Base-by-base conservation (phyloP, 2,113 vertebrate species). In the Ivindomyrus marchei region DNA sequence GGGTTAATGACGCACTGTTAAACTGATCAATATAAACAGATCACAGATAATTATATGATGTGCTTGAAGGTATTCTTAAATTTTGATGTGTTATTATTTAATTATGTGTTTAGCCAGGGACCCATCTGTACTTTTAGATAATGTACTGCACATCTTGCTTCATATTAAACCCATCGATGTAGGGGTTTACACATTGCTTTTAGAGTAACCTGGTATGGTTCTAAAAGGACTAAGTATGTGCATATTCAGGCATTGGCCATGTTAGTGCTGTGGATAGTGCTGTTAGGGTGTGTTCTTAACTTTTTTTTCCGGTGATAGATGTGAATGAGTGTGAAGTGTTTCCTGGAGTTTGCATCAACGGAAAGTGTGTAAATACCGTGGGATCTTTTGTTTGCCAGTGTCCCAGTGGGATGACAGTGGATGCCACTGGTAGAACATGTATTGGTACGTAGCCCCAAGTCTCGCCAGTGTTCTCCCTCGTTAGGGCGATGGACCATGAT, bases 281-380 rank as follows among this genome's bases (percentile, higher is more conserved):
- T 31, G 52, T 89, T 80, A 84, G 85, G 52, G 15, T 85, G 46
- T n/a, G 85, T 9, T 92, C 3, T 77, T 80, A 88, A 88, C 89
- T 89, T 50, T 91, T 91, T 93, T 91, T 89, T 93, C 58, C n/a
- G 90, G 90, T 86, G 89, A 91, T 93, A 99, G 98, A 99, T 93
- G 97, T 99, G 92, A 96, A 99, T 89, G 98, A 99, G 93, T 99
- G 98, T 95, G 96, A 97, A 89, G 97, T 99, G 89, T 99, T 99
- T 93, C 97, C 98, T 10, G 98, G 97, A 90, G 95, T 99, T 58
- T 99, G 98, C 93, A 97, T 97, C 92, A 99, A 99, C 5, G 98
- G 97, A 19, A 96, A 96, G 3, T 99, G 98, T 92, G 93, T 97
- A 91, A 99, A 99, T 94, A 98, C 97, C 4, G 92, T 94, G 31